Evolutionary conservation across 2,113 vertebrate species (phyloP).

Genomic region (Pteruthius melanotis): DNA sequence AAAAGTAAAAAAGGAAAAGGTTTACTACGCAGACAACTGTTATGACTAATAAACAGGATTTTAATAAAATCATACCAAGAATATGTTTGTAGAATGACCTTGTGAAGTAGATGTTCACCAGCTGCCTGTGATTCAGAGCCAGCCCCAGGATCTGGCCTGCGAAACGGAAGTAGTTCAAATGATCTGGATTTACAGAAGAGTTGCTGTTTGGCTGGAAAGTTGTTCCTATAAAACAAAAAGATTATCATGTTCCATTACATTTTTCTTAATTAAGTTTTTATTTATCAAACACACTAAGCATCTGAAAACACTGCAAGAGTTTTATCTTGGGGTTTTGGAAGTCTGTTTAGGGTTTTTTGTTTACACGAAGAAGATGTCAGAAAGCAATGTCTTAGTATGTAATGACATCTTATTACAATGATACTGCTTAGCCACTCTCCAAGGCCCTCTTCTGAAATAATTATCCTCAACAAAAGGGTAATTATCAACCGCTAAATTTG

Average conservation of each 20-base stretch:
- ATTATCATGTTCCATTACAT: background rate
- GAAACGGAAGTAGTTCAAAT: slow-evolving; percentile 95
- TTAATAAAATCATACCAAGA: slow-evolving; percentile 79
- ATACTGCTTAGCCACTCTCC: background rate
- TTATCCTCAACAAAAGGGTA: background rate
- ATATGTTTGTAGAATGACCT: slow-evolving; percentile 99
- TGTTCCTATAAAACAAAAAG: slow-evolving; percentile 79
- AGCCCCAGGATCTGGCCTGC: slow-evolving; percentile 95
- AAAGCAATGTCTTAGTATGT: background rate
- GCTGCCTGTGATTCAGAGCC: slow-evolving; percentile 92
- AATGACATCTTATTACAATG: background rate
- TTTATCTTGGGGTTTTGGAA: background rate
- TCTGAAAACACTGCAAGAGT: background rate
- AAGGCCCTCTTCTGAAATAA: background rate
- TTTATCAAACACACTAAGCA: background rate
- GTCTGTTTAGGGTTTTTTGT: background rate
- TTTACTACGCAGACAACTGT: background rate
- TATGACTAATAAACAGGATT: background rate
- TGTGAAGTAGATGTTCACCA: slow-evolving; percentile 99
- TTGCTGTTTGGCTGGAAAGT: slow-evolving; percentile 99
- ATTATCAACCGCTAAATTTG: background rate
- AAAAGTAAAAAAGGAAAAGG: background rate
- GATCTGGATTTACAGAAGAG: slow-evolving; percentile 97
- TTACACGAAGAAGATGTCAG: background rate
- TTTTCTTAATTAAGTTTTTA: background rate